Evolutionary conservation across 2,113 vertebrate species (phyloP).

Genomic region (Hippocampus guttulatus): DNA sequence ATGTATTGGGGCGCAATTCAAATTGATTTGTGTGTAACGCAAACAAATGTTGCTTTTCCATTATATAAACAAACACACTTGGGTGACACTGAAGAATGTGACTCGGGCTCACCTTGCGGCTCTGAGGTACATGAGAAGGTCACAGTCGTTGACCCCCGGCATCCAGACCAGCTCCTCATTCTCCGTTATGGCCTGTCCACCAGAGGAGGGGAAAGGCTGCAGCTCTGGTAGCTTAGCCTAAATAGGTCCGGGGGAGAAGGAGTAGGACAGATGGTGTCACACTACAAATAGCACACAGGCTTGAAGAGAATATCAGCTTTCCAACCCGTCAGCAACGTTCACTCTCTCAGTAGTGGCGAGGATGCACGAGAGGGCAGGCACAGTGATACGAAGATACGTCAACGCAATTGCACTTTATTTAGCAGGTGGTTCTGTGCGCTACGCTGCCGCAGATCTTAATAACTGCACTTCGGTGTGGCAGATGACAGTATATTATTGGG

Average conservation of each 20-base stretch:
- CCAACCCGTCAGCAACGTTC: constrained; percentile 48
- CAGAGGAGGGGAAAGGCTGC: constrained; percentile 90
- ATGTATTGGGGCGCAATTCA: too few relatives aligned
- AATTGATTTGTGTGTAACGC: not conserved
- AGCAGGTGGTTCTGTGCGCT: not conserved
- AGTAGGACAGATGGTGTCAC: constrained; percentile 60
- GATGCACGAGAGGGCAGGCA: not conserved
- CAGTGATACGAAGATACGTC: not conserved
- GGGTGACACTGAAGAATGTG: not conserved
- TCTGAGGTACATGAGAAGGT: constrained; percentile 98
- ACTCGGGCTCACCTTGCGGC: constrained; percentile 84
- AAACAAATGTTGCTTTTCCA: not conserved
- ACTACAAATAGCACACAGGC: constrained; percentile 62
- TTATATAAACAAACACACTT: not conserved
- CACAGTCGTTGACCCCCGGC: constrained; percentile 97
- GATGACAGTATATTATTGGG: not conserved
- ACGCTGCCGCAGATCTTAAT: too few relatives aligned
- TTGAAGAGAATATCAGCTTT: constrained; percentile 58
- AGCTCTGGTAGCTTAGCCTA: constrained; percentile 97
- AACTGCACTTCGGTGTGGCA: not conserved
- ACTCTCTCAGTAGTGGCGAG: constrained; percentile 8
- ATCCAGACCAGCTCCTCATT: constrained; percentile 98
- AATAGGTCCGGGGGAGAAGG: constrained; percentile 50
- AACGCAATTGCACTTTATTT: not conserved
- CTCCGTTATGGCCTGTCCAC: constrained; percentile 86